These are phyloP conservation scores for Clarias fuscus DNA, from an alignment of 2,797 vertebrate species.

Conservation along the genomic window DNA sequence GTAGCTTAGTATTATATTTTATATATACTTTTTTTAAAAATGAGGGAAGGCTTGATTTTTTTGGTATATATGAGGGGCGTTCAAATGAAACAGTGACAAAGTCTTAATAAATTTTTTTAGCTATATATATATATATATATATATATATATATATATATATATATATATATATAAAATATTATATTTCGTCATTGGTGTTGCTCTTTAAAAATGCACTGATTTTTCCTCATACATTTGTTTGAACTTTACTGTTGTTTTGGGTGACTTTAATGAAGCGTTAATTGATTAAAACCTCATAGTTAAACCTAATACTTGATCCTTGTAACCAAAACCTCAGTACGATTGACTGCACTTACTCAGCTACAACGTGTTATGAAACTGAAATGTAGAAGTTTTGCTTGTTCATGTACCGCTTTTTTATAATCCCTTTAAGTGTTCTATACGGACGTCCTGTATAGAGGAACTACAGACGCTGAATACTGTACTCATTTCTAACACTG, in stretches of 20 bases:
- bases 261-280: slow-evolving; percentile 5
- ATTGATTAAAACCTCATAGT: background rate
- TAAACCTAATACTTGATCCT: slow-evolving; percentile 28
- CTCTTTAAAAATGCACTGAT: background rate
- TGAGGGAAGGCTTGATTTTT: no score
- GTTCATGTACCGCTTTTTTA: slow-evolving; percentile 28
- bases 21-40: no score
- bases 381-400: background rate
- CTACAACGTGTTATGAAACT: background rate
- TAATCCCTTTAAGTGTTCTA: slow-evolving; percentile 40
- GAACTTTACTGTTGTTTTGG: background rate
- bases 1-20: no score
- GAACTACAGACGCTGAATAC: background rate
- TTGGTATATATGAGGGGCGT: no score
- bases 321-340: slow-evolving; percentile 22
- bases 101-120: no score
- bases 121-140: no score
- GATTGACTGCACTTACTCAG: background rate
- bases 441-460: background rate
- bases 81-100: no score
- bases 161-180: accelerated
- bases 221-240: background rate
- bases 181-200: background rate
- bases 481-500: slow-evolving; percentile 41
- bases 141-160: no score